These are phyloP conservation scores for Zygaena filipendulae DNA, from an alignment of 2,888 invertebrate genomes.

Conservation along the genomic window DNA sequence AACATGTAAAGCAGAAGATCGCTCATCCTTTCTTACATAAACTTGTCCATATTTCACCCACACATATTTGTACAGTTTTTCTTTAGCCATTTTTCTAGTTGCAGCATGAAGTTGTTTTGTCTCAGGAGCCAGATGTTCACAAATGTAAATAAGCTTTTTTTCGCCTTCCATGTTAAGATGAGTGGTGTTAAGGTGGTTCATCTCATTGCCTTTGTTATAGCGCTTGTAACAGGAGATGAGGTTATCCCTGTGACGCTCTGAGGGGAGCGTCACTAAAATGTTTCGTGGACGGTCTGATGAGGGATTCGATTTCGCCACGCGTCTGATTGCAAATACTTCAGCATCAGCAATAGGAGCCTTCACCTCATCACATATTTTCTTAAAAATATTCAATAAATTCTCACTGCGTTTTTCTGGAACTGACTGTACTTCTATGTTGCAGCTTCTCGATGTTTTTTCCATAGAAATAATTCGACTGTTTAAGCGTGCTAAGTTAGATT, in stretches of 20 bases:
- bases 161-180: not conserved
- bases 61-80: slow-evolving; percentile 6
- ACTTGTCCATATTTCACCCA: slow-evolving; percentile 7
- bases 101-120: slow-evolving; percentile 5
- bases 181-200: not conserved
- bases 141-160: not conserved
- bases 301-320: slow-evolving; percentile 5
- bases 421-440: slow-evolving; percentile 1
- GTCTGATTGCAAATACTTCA: slow-evolving; percentile 3
- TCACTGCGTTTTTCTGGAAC: slow-evolving; percentile 9
- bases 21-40: slow-evolving; percentile 3
- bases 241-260: not conserved
- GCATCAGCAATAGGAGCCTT: slow-evolving; percentile 1
- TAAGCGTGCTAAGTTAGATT: no score
- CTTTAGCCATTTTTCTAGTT: slow-evolving; percentile 5
- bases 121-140: slow-evolving; percentile 4
- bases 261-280: slow-evolving; percentile 2
- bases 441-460: slow-evolving; percentile 6
- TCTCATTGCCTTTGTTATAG: slow-evolving; percentile 1
- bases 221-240: slow-evolving; percentile 1
- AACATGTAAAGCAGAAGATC: slow-evolving; percentile 3
- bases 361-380: slow-evolving; percentile 5
- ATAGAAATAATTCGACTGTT: no score
- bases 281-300: slow-evolving; percentile 6
- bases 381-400: slow-evolving; percentile 4